Base-by-base conservation (phyloP, 2,888 invertebrate species). In the Nemurella pictetii region DNA sequence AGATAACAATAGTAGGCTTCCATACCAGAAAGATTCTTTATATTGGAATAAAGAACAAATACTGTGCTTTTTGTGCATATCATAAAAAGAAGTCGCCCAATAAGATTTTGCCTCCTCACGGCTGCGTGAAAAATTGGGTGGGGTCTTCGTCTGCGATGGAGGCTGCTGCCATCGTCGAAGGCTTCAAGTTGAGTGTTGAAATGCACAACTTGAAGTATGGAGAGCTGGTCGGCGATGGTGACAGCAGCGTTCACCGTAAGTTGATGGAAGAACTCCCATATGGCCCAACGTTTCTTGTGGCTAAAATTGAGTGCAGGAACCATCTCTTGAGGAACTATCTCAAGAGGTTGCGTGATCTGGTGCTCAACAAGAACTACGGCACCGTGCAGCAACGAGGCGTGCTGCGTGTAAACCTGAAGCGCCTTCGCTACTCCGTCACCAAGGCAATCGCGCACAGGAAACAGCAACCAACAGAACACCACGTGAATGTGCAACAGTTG, bases 1-100 rank as follows among this genome's bases (percentile, higher is more conserved):
- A 85, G 85, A 86, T 85, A 27, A 83, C 84, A 35, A 87, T 86
- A 15, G 85, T 87, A 5, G 86, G 86, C 15, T 83, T 80, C 36
- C 25, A 80, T 15, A 85, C 85, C 9, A 85, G 30, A 28, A 85
- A 85, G 72, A 83, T 85, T 20, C 32, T 85, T 0, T 85, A 55
- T 35, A 81, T 83, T 27, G 83, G 85, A 0, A 83, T 85, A 20
- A 84, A 83, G 32, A 85, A 85, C 27, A 82, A 83, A 72, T 83
- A 85, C 32, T 85, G 84, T 35, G 72, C 83, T 0, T 35, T 77
- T 35, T 86, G 86, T 74, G 80, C 73, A 26, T 80, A 80, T 25
- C 80, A 80, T 15, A 80, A 80, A n/a, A 30, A 35, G 80, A 30
- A 35, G 32, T 4, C 32, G n/a, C 75, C 75, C 26, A 26, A 15